These are phyloP conservation scores for Alcis repandata DNA, from an alignment of 2,888 invertebrate species.

Conservation along the genomic window DNA sequence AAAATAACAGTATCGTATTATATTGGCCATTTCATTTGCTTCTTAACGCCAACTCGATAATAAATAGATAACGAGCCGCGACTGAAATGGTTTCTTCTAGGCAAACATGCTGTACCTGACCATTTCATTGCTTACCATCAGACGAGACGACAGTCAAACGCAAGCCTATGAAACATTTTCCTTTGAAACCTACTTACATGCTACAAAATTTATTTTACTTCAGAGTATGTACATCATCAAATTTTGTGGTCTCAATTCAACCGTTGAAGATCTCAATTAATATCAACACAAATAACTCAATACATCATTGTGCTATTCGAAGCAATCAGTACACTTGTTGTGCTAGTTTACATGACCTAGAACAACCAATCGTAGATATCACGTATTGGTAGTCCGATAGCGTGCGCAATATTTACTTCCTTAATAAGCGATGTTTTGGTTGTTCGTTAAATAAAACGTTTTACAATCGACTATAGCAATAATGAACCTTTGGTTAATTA, in stretches of 20 bases:
- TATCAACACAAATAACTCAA: neutral
- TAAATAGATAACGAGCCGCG: too few species aligned
- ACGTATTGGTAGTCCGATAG: slow-evolving; percentile 14
- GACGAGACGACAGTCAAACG: too few species aligned
- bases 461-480: neutral
- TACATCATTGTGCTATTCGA: slow-evolving; percentile 1
- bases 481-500: neutral
- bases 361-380: slow-evolving; percentile 38
- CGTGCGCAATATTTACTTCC: slow-evolving; percentile 46
- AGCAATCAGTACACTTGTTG: slow-evolving; percentile 26
- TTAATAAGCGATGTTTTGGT: slow-evolving; percentile 24
- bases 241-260: slow-evolving; percentile 3
- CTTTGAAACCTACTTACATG: neutral
- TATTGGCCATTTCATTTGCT: too few species aligned
- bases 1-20: too few species aligned
- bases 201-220: neutral
- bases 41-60: too few species aligned
- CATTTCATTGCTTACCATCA: too few species aligned
- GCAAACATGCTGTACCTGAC: too few species aligned
- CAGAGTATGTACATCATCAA: neutral
- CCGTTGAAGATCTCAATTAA: slow-evolving; percentile 26
- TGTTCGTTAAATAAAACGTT: slow-evolving; percentile 2
- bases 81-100: too few species aligned
- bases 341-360: slow-evolving; percentile 46
- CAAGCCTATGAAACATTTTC: too few species aligned